Conservation (phyloP, 2,113 vertebrate species). For the Ailurus styani region DNA sequence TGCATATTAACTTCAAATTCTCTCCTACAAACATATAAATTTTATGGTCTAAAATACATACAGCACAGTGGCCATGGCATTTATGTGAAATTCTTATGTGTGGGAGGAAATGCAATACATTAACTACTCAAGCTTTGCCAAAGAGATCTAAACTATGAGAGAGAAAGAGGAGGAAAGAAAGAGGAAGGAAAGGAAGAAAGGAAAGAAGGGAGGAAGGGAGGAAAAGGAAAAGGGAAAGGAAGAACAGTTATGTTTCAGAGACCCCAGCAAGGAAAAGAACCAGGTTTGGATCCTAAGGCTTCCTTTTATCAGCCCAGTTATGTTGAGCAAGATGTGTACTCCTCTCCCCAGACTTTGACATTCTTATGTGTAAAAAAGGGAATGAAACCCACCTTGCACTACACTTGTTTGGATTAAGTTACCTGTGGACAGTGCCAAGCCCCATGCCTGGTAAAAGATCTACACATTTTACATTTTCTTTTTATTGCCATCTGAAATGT, state of each 20-base stretch:
- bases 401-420: not conserved
- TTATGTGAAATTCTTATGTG: not conserved
- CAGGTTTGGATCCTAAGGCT: not conserved
- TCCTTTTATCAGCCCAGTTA: not conserved
- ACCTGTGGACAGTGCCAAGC: not conserved
- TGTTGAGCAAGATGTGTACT: not conserved
- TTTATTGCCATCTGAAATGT: not conserved
- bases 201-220: not conserved
- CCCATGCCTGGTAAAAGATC: not conserved
- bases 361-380: not conserved
- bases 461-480: not conserved
- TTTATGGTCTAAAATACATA: not conserved
- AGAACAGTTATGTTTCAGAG: not conserved
- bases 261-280: not conserved
- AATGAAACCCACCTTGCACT: not conserved
- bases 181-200: too few species aligned
- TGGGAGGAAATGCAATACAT: constrained; percentile 1
- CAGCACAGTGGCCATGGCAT: not conserved
- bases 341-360: not conserved
- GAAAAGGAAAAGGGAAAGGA: not conserved
- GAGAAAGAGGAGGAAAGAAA: not conserved
- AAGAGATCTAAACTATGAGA: not conserved
- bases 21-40: not conserved
- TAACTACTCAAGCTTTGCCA: not conserved
- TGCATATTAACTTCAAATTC: not conserved